Evolutionary conservation across 2,888 invertebrate genomes (phyloP), one percentile per base, ranked within the genome.

Genomic region (Philereme vetulata): DNA sequence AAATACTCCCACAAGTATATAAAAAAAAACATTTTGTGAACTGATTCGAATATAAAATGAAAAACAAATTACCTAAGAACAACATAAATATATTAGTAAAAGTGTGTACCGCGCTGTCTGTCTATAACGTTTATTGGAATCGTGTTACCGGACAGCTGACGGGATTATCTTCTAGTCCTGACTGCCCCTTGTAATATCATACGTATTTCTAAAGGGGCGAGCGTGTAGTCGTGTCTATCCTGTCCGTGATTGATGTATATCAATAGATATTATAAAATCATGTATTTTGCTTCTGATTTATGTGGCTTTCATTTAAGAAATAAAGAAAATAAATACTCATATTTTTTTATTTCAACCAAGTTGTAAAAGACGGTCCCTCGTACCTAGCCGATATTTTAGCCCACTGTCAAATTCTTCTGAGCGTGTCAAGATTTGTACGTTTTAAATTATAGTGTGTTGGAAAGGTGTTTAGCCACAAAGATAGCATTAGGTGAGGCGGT

Each of bases 241-340:
- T 48, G 36, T 43, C 47, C 52, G 36, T 42, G 21, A 48, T 47
- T 40, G 42, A 51, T 43, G n/a, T 48, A 44, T 44, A 44, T 21
- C 21, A 56, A 43, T 56, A 21, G 40, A 45, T 51, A n/a, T 44
- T 51, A 5, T 51, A 7, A 51, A 56, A 51, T 56, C 40, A 51
- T 51, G 46, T 42, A 45, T 56, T 56, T 56, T 47, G 56, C 56
- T 56, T 56, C 11, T 56, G 34, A 51, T 45, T 56, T 56, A 46
- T 35, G 51, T 56, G 46, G 56, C 56, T 51, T 56, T 51, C 40
- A 21, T 46, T 46, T 51, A 11, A 56, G 40, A n/a, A 56, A 44
- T 44, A 21, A 44, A 6, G 21, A 44, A 44, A 44, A 44, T 44
- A 44, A 21, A 50, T 11, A 10, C n/a, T 7, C 9, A 21, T 4